Evolutionary conservation across 2,797 vertebrate genomes (phyloP), one percentile per base, ranked within the genome.

Genomic region (Microcaecilia unicolor): DNA sequence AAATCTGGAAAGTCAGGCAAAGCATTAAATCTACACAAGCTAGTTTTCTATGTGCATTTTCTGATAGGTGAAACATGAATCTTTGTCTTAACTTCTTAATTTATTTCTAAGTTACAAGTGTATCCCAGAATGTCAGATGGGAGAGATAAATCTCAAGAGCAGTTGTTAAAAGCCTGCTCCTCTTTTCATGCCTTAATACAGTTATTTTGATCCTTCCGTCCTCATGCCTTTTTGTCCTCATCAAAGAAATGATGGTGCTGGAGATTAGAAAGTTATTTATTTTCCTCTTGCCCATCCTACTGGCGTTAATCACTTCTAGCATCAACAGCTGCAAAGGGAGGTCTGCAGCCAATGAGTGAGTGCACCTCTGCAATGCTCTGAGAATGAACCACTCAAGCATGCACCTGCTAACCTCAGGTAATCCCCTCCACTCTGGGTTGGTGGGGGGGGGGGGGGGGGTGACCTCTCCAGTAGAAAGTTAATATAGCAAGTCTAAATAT

Each of bases 11-110:
- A 70, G 60, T 31, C 55, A 69, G 60, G 66, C 69, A 69, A 45
- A 61, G 69, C 42, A 51, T 56, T 66, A 69, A 66, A 62, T 66
- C 59, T 25, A 5, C 11, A 9, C 0, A 1, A 21, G 14, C 14
- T 54, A 61, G 67, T 64, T 51, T 65, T 65, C 67, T 69, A 67
- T 56, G 67, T 75, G 67, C 55, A 67, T 50, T 61, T 55, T 67
- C 52, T 44, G 51, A 60, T 67, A 74, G 62, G 65, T 68, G 69
- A 72, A 64, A 56, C 43, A 43, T 44, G 63, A 47, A 56, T 51
- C 58, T 54, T 44, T 47, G 30, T 59, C 56, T 63, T 61, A 55
- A 56, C 58, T 55, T 57, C 63, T 41, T 67, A 55, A 59, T 53
- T 48, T 47, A 62, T 45, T 58, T 55, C 55, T 62, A 46, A 58